Percentiles rank a stretch among this genome's conserved stretches.
phyloP scores from a whole-genome alignment of 2,888 invertebrate genomes.

The Cheilosia vernalis region DNA sequence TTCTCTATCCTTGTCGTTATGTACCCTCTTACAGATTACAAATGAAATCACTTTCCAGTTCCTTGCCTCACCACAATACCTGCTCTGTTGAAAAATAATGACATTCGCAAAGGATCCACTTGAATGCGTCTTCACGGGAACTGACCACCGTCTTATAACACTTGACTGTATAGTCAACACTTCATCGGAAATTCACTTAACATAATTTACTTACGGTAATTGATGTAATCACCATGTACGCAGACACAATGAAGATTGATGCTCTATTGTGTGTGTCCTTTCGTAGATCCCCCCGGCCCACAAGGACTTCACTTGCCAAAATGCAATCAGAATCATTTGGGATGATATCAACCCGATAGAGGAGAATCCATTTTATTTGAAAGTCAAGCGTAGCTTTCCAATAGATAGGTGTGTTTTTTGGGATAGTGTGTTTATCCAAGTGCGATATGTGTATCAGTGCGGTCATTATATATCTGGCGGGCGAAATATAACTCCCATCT shows the following conservation, averaged over 20 bases:
- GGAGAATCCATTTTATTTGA: background rate
- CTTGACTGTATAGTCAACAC: constrained; percentile 11
- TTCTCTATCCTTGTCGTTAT: too few relatives aligned
- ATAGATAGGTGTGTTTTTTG: background rate
- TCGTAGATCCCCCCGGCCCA: background rate
- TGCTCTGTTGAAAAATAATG: constrained; percentile 18
- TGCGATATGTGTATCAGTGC: background rate
- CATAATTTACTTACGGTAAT: constrained; percentile 55
- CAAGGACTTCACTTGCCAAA: background rate
- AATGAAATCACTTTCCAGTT: constrained; percentile 6
- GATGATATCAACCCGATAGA: constrained; percentile 19
- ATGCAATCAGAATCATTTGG: constrained; percentile 14
- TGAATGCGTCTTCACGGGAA: constrained; percentile 7
- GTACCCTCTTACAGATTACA: constrained; percentile 5
- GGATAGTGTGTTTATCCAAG: background rate
- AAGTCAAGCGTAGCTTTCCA: constrained; percentile 4
- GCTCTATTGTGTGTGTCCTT: constrained; percentile 7
- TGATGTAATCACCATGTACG: constrained; percentile 42
- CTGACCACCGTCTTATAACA: constrained; percentile 14
- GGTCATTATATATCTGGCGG: background rate
- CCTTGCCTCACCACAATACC: background rate
- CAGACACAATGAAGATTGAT: constrained; percentile 53
- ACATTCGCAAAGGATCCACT: constrained; percentile 7
- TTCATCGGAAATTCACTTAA: constrained; percentile 26
- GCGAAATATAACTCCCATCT: background rate